Evolutionary conservation across 1,140 invertebrate genomes (phyloP).

Genomic region (Oryzaephilus surinamensis): DNA sequence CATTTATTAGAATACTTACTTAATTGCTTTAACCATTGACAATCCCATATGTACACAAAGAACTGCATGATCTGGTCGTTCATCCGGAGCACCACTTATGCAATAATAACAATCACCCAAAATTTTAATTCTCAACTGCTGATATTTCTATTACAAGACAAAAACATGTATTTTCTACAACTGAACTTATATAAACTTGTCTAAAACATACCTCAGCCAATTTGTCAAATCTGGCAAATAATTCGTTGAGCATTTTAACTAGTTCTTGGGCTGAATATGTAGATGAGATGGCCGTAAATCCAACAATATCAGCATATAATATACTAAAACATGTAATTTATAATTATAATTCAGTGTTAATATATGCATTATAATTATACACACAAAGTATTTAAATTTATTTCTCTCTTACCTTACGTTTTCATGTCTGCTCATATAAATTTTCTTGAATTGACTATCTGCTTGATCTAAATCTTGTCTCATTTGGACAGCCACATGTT

Average conservation of each 20-base stretch:
- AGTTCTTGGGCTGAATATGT: slow-evolving; percentile 88
- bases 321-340: slow-evolving; percentile 48
- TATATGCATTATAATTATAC: not conserved
- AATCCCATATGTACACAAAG: slow-evolving; percentile 91
- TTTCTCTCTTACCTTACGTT: slow-evolving; percentile 71
- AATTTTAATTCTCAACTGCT: slow-evolving; percentile 90
- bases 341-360: no score
- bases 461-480: slow-evolving; percentile 79
- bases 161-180: no score
- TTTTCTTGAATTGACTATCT: slow-evolving; percentile 91
- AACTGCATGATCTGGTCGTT: slow-evolving; percentile 84
- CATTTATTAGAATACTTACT: slow-evolving; percentile 48
- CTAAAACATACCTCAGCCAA: slow-evolving; percentile 62
- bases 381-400: not conserved
- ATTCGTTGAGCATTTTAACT: slow-evolving; percentile 87
- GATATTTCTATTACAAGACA: slow-evolving; percentile 62
- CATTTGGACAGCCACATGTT: slow-evolving; percentile 93
- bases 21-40: slow-evolving; percentile 93
- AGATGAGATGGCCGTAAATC: slow-evolving; percentile 90
- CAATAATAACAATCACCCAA: slow-evolving; percentile 95
- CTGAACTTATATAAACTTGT: not conserved
- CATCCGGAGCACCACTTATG: slow-evolving; percentile 81
- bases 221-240: slow-evolving; percentile 88
- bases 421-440: slow-evolving; percentile 94
- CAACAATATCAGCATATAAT: slow-evolving; percentile 84